These are phyloP conservation scores for Nannoperca obscura DNA, from an alignment of 2,797 vertebrate species.

Conservation along the genomic window DNA sequence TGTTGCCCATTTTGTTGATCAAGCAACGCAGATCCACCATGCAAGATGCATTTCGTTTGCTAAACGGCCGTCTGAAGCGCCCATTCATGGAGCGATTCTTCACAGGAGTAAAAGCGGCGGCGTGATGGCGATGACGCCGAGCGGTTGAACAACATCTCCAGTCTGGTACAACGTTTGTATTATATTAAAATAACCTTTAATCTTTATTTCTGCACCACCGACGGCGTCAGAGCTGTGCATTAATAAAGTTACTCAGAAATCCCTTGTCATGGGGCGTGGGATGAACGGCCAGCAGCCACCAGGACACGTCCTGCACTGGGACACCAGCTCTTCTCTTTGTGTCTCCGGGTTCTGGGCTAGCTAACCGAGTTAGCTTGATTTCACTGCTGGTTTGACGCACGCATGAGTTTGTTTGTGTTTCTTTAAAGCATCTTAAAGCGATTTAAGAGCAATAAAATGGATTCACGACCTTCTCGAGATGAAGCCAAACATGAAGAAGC, in stretches of 20 bases:
- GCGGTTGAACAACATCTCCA: slow-evolving; percentile 70
- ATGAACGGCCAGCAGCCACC: not conserved
- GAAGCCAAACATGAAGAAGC: not conserved
- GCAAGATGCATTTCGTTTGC: slow-evolving; percentile 84
- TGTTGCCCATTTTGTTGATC: slow-evolving; percentile 83
- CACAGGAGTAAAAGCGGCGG: slow-evolving; percentile 77
- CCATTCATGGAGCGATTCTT: slow-evolving; percentile 83
- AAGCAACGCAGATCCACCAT: slow-evolving; percentile 77
- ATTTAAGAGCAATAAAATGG: not conserved
- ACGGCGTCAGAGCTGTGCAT: not conserved
- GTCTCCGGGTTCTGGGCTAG: not conserved
- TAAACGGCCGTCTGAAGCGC: slow-evolving; percentile 71
- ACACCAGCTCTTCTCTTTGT: not conserved
- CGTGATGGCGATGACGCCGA: slow-evolving; percentile 76
- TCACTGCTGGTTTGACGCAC: not conserved
- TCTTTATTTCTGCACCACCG: not conserved
- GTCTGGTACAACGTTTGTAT: slow-evolving; percentile 79
- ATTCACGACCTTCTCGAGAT: not conserved
- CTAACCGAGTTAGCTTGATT: not conserved
- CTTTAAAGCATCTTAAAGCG: not conserved
- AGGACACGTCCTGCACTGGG: not conserved
- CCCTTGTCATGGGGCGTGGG: no score
- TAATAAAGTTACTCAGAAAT: not conserved
- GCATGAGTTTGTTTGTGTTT: not conserved
- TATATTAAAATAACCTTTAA: slow-evolving; percentile 45